These are phyloP conservation scores for Trypoxylon attenuatum DNA, from an alignment of 2,888 invertebrate species.

Conservation along the genomic window DNA sequence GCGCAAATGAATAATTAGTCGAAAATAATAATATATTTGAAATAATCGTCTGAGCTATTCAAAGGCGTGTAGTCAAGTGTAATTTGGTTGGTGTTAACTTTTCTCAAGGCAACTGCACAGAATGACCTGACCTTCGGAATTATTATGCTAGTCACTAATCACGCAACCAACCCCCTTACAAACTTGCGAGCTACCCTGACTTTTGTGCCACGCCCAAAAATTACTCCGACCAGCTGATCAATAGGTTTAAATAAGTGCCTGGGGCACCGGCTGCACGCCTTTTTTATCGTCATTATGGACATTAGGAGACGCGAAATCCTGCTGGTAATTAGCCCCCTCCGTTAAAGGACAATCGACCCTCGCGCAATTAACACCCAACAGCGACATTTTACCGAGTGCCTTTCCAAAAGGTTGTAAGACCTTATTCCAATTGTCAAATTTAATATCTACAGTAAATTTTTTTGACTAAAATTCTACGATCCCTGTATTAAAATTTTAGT, in stretches of 20 bases:
- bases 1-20: too few species aligned
- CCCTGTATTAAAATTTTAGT: too few species aligned
- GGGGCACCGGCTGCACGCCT: background rate
- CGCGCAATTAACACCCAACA: background rate
- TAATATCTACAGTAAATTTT: too few species aligned
- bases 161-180: slow-evolving; percentile 48
- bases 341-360: background rate
- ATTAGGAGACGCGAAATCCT: background rate
- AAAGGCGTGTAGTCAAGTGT: too few species aligned
- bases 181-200: slow-evolving; percentile 34
- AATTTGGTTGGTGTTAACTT: slow-evolving; percentile 45
- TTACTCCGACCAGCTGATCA: slow-evolving; percentile 55
- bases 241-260: slow-evolving; percentile 41
- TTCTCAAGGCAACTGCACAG: slow-evolving; percentile 57
- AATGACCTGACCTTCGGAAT: slow-evolving; percentile 59
- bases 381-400: background rate
- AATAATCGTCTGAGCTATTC: too few species aligned
- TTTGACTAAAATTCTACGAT: too few species aligned
- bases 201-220: slow-evolving; percentile 63
- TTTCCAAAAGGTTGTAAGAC: too few species aligned
- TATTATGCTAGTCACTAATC: slow-evolving; percentile 62
- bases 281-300: background rate
- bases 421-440: too few species aligned
- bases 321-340: background rate
- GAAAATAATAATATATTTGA: too few species aligned